phyloP scores from a whole-genome alignment of 2,888 invertebrate species.

The Meloe dianella region DNA sequence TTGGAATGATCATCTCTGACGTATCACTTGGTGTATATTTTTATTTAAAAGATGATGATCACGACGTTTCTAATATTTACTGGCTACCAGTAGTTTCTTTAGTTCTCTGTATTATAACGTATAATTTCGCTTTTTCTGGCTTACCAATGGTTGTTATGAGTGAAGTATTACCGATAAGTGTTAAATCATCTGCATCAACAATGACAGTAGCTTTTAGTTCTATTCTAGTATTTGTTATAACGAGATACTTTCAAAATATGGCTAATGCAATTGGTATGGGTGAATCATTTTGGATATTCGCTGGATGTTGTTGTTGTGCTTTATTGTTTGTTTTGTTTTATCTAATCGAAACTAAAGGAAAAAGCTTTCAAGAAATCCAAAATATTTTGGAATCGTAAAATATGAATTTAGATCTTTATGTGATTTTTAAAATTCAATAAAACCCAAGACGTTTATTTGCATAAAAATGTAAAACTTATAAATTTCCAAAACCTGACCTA shows the following conservation, averaged over 20 bases:
- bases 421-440: neutral
- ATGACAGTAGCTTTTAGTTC: conserved; percentile 78
- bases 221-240: conserved; percentile 73
- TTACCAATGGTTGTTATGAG: conserved; percentile 81
- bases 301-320: conserved; percentile 65
- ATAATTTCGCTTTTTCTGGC: conserved; percentile 73
- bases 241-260: conserved; percentile 70
- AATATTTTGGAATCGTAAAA: conserved; percentile 63
- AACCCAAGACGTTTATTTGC: neutral
- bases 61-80: conserved; percentile 60
- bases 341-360: conserved; percentile 90
- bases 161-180: conserved; percentile 77
- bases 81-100: conserved; percentile 74
- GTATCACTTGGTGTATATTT: conserved; percentile 65
- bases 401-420: neutral
- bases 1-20: conserved; percentile 10
- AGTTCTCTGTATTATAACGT: conserved; percentile 72
- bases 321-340: conserved; percentile 76
- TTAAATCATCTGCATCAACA: conserved; percentile 74
- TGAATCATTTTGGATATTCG: conserved; percentile 77
- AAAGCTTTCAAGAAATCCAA: conserved; percentile 84
- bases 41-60: conserved; percentile 65
- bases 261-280: conserved; percentile 67
- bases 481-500: no score
- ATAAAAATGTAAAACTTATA: neutral